phyloP scores from a whole-genome alignment of 2,797 vertebrate genomes.

The Syndactyla subalaris region DNA sequence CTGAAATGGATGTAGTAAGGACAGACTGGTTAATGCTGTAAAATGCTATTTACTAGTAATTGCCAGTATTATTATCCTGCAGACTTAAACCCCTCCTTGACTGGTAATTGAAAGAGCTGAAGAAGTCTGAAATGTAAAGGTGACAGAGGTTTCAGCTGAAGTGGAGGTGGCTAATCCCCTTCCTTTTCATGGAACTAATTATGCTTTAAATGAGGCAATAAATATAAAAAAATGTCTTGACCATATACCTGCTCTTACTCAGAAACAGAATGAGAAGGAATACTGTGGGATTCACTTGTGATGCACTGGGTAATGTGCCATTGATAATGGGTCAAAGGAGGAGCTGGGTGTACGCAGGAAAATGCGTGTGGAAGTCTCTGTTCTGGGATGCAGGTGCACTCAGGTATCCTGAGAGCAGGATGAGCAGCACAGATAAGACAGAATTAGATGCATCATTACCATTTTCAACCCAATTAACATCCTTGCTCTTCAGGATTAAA shows the following conservation, averaged over 20 bases:
- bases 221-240: not conserved
- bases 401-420: not conserved
- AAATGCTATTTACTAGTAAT: constrained; percentile 43
- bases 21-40: constrained; percentile 26
- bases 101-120: constrained; percentile 13
- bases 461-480: constrained; percentile 56
- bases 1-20: constrained; percentile 19
- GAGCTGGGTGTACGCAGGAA: not conserved
- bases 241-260: not conserved
- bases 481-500: not conserved
- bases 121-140: constrained; percentile 16
- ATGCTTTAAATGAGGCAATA: not conserved
- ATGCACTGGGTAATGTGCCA: not conserved
- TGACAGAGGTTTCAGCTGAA: not conserved
- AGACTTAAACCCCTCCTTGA: constrained; percentile 1
- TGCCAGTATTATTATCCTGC: not conserved
- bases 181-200: constrained; percentile 18
- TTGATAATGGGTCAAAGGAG: not conserved
- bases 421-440: not conserved
- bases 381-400: not conserved
- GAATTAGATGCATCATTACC: constrained; percentile 38
- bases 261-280: not conserved
- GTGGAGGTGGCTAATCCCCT: not conserved
- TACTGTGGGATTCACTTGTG: not conserved
- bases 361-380: not conserved